These are phyloP conservation scores for Harpagoxenus sublaevis DNA, from an alignment of 2,888 invertebrate species.

Conservation along the genomic window DNA sequence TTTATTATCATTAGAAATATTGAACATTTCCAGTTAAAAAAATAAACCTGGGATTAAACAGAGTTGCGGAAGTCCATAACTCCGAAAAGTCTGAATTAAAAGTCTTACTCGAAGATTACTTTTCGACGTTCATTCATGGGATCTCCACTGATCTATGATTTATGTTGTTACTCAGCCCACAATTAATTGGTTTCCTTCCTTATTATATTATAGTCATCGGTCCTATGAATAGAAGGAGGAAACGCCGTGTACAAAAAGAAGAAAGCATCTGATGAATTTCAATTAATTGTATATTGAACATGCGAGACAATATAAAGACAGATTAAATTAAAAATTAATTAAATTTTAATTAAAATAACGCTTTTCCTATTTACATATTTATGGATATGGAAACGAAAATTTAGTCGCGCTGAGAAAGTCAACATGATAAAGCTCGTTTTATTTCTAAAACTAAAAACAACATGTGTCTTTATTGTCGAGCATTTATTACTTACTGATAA, in stretches of 20 bases:
- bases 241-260: not conserved
- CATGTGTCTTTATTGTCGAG: not conserved
- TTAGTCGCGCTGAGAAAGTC: not conserved
- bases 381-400: not conserved
- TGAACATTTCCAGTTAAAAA: not conserved
- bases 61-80: too few relatives aligned
- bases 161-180: not conserved
- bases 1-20: not conserved
- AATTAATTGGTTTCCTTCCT: constrained; percentile 11
- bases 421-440: not conserved
- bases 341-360: not conserved
- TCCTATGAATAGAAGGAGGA: not conserved
- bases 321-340: not conserved
- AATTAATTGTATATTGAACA: not conserved
- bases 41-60: not conserved
- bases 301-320: not conserved
- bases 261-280: not conserved
- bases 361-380: not conserved
- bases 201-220: not conserved
- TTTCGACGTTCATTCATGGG: not conserved
- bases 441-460: not conserved
- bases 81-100: not conserved
- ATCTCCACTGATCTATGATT: not conserved
- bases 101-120: not conserved
- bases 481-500: constrained; percentile 15